Evolutionary conservation across 2,113 vertebrate genomes (phyloP).

Genomic region (Macquaria australasica): DNA sequence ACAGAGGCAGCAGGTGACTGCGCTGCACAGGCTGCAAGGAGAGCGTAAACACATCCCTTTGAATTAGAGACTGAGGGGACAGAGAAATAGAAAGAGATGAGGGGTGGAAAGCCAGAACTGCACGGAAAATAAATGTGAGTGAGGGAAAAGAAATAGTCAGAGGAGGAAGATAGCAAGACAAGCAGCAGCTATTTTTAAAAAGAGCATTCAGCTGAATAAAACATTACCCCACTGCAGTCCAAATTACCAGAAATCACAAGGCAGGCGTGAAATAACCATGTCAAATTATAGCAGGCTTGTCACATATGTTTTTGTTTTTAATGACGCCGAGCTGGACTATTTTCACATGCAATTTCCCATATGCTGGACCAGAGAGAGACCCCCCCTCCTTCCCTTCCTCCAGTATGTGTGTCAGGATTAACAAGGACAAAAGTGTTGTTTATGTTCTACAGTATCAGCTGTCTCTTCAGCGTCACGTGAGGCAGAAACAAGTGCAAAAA

Average conservation of each 20-base stretch:
- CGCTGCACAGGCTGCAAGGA: constrained; percentile 22
- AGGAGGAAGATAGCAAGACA: constrained; percentile 25
- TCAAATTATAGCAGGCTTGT: constrained; percentile 25
- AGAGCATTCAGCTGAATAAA: constrained; percentile 60
- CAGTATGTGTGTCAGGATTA: constrained; percentile 15
- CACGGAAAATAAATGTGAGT: constrained; percentile 20
- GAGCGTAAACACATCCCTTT: constrained; percentile 33
- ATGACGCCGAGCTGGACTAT: constrained; percentile 3
- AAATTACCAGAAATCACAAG: constrained; percentile 52
- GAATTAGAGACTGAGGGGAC: constrained; percentile 19
- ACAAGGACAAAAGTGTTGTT: constrained; percentile 20
- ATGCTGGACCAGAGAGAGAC: constrained; percentile 8
- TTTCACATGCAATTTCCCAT: background rate
- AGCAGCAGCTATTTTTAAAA: constrained; percentile 60
- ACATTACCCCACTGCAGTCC: constrained; percentile 42
- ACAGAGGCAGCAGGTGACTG: constrained; percentile 54
- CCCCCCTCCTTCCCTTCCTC: background rate
- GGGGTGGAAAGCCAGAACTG: background rate
- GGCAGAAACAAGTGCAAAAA: background rate
- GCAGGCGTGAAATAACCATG: constrained; percentile 25
- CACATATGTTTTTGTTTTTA: constrained; percentile 39
- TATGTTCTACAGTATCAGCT: constrained; percentile 27
- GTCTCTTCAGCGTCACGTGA: background rate
- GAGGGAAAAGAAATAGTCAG: constrained; percentile 3
- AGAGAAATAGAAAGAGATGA: background rate